Percentiles rank a stretch among this genome's conserved stretches.
Conservation (phyloP, 2,797 vertebrate species). For the Myiotriccus ornatus region DNA sequence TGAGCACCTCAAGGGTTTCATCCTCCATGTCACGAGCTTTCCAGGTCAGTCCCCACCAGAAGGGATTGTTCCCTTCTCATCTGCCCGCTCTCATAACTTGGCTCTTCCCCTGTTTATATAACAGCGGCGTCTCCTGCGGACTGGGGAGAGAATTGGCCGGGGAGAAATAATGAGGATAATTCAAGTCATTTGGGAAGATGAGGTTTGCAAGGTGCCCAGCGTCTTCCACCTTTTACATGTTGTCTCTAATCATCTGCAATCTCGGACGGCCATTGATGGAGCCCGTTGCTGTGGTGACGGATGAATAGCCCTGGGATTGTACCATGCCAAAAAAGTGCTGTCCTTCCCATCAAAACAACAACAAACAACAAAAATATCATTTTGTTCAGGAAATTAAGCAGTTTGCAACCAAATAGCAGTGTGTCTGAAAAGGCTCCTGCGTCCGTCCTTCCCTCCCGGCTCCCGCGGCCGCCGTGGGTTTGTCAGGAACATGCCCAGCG, state of each 20-base stretch:
- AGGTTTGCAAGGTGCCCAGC: conserved; percentile 48
- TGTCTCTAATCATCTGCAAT: conserved; percentile 68
- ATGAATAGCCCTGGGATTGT: conserved; percentile 59
- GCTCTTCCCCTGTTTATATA: conserved; percentile 58
- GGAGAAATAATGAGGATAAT: conserved; percentile 70
- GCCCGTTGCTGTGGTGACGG: conserved; percentile 65
- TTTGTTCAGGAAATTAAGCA: conserved; percentile 67
- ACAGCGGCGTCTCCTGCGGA: conserved; percentile 14
- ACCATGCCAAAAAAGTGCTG: conserved; percentile 57
- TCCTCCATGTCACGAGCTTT: conserved; percentile 28
- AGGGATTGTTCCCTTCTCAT: not conserved
- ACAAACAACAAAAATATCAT: conserved; percentile 57
- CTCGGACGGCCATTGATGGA: conserved; percentile 64
- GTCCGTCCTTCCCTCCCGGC: not conserved
- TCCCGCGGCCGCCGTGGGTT: not conserved
- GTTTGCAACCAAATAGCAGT: conserved; percentile 60
- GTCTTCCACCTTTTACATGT: conserved; percentile 40
- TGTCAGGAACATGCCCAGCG: conserved; percentile 25
- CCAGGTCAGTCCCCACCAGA: conserved; percentile 25
- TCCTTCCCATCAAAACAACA: conserved; percentile 61
- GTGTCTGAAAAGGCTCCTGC: conserved; percentile 49
- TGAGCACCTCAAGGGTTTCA: not conserved
- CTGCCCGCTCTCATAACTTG: not conserved
- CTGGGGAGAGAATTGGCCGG: conserved; percentile 20
- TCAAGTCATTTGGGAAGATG: conserved; percentile 67